phyloP scores from a whole-genome alignment of 1,140 invertebrate genomes.

The Drosophila sproati region DNA sequence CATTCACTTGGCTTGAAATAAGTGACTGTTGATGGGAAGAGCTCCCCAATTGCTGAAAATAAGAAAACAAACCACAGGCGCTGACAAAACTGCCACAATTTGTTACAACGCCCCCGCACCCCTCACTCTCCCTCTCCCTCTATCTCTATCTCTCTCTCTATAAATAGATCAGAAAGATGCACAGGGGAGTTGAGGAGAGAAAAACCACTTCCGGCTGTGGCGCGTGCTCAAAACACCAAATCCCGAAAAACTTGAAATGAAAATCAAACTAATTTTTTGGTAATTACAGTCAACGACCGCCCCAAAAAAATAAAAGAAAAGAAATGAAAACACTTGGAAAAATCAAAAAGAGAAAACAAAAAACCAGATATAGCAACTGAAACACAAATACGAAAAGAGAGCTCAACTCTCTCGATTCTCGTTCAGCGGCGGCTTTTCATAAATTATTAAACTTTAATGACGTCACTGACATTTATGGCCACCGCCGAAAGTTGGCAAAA shows the following conservation, averaged over 20 bases:
- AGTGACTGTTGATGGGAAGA: slow-evolving; percentile 74
- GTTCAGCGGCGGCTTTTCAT: slow-evolving; percentile 56
- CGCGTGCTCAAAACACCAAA: slow-evolving; percentile 62
- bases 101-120: slow-evolving; percentile 44
- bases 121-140: too few relatives aligned
- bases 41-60: slow-evolving; percentile 61
- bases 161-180: slow-evolving; percentile 44
- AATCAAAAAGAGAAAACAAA: background rate
- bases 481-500: slow-evolving; percentile 69
- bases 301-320: background rate
- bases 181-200: background rate
- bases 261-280: slow-evolving; percentile 73
- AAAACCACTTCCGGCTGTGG: slow-evolving; percentile 68
- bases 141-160: slow-evolving; percentile 22
- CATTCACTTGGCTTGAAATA: slow-evolving; percentile 70
- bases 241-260: slow-evolving; percentile 54
- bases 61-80: slow-evolving; percentile 39
- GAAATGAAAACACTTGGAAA: slow-evolving; percentile 19
- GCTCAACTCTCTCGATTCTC: slow-evolving; percentile 1
- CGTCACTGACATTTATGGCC: slow-evolving; percentile 77
- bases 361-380: slow-evolving; percentile 9
- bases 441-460: slow-evolving; percentile 81
- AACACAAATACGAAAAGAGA: background rate
- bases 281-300: slow-evolving; percentile 60
- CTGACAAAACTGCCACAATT: slow-evolving; percentile 70